A percentile compares a stretch with the other conserved stretches of the same genome.
Conservation (phyloP, 1,140 invertebrate genomes). For the Colletes latitarsis region DNA sequence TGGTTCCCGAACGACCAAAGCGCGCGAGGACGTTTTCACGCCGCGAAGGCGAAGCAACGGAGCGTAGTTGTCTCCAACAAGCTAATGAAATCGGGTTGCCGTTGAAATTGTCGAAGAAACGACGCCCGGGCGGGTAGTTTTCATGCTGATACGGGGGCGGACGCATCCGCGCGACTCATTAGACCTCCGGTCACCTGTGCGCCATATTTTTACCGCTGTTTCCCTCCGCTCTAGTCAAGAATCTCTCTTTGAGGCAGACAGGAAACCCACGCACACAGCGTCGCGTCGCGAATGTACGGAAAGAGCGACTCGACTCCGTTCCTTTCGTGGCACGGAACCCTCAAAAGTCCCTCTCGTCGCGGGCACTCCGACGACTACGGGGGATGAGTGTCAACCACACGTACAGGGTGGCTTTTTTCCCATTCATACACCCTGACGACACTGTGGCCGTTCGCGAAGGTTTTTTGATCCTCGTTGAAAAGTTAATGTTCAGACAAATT, state of each 20-base stretch:
- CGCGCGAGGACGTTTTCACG: too few relatives aligned
- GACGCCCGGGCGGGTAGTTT: not conserved
- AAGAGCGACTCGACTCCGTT: conserved; percentile 34
- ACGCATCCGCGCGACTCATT: conserved; percentile 15
- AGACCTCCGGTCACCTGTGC: not conserved
- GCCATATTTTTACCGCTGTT: conserved; percentile 15
- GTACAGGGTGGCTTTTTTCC: conserved; percentile 20
- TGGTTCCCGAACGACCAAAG: too few relatives aligned
- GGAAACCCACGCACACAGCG: conserved; percentile 13
- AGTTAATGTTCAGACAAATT: too few relatives aligned
- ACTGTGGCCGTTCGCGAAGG: too few relatives aligned
- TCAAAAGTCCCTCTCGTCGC: conserved; percentile 45
- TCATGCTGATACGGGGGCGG: not conserved
- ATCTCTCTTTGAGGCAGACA: conserved; percentile 38
- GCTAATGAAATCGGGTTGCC: conserved; percentile 4
- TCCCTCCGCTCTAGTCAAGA: not conserved
- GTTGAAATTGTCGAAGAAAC: not conserved
- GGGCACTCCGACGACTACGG: conserved; percentile 34
- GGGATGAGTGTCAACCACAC: conserved; percentile 15
- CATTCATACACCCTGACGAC: not conserved
- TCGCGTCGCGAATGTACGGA: not conserved
- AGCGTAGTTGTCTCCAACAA: too few relatives aligned
- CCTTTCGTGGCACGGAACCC: conserved; percentile 44
- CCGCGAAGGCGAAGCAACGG: too few relatives aligned
- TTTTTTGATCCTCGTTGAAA: too few relatives aligned